Evolutionary conservation across 2,113 vertebrate species (phyloP).

Genomic region (Mellivora capensis): DNA sequence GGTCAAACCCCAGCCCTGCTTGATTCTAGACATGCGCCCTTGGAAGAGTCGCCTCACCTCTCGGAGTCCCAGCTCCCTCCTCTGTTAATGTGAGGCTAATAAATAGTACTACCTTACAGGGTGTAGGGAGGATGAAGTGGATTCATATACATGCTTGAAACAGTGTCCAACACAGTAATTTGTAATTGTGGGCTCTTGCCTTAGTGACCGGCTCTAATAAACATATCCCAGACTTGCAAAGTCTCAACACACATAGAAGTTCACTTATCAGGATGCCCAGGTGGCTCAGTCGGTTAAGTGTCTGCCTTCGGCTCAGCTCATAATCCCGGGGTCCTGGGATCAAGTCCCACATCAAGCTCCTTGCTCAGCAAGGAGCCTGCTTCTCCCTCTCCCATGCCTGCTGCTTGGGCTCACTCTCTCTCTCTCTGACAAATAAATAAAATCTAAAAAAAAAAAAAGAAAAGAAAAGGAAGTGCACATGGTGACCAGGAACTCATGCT

Average conservation of each 20-base stretch:
- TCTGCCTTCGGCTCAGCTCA: background rate
- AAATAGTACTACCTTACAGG: background rate
- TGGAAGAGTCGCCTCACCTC: too few relatives aligned
- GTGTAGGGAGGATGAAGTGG: background rate
- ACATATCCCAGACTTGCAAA: too few relatives aligned
- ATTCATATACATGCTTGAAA: background rate
- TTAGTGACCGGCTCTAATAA: background rate
- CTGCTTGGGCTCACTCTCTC: too few relatives aligned
- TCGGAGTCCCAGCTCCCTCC: background rate
- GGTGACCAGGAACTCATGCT: background rate
- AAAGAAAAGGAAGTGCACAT: too few relatives aligned
- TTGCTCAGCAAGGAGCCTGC: too few relatives aligned
- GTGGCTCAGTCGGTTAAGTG: background rate
- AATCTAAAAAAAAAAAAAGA: too few relatives aligned
- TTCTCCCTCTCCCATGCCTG: too few relatives aligned
- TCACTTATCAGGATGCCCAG: background rate
- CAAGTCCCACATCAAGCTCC: too few relatives aligned
- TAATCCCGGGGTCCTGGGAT: too few relatives aligned
- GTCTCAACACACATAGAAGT: background rate
- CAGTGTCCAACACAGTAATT: background rate
- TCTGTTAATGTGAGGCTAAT: background rate
- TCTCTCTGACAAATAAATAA: too few relatives aligned
- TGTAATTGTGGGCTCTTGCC: background rate
- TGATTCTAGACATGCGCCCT: background rate
- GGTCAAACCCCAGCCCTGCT: background rate